These are phyloP conservation scores for Hybos culiciformis DNA, from an alignment of 2,888 invertebrate species.

Conservation along the genomic window DNA sequence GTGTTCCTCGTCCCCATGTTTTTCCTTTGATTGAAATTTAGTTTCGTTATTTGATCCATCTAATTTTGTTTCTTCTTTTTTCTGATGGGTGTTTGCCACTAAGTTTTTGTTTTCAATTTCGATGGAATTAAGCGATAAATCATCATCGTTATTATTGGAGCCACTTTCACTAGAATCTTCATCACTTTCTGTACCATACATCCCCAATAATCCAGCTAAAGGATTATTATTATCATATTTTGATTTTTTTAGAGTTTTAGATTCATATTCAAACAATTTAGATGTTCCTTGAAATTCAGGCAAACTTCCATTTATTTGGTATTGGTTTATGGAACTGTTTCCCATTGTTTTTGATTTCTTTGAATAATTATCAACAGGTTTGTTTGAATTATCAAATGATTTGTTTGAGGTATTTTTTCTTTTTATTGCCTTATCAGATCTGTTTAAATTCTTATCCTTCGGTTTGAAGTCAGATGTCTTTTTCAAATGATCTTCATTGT, in stretches of 20 bases:
- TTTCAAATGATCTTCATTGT: not conserved
- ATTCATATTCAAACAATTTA: constrained; percentile 6
- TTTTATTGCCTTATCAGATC: not conserved
- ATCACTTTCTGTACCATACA: constrained; percentile 30
- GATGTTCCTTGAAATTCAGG: constrained; percentile 14
- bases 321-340: too few species aligned
- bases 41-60: not conserved
- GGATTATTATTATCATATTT: constrained; percentile 15
- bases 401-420: not conserved
- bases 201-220: constrained; percentile 23
- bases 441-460: not conserved
- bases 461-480: not conserved
- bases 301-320: constrained; percentile 4
- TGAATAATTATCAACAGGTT: too few species aligned
- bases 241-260: not conserved
- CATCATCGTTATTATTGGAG: too few species aligned
- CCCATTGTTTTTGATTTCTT: too few species aligned
- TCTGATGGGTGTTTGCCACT: not conserved
- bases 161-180: constrained; percentile 11
- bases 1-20: constrained; percentile 12
- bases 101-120: too few species aligned
- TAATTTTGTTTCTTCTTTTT: not conserved
- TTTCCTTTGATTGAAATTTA: not conserved
- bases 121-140: too few species aligned
- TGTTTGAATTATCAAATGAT: not conserved